Conservation (phyloP, 2,888 invertebrate genomes). For the Callyntrura guangdongensis region DNA sequence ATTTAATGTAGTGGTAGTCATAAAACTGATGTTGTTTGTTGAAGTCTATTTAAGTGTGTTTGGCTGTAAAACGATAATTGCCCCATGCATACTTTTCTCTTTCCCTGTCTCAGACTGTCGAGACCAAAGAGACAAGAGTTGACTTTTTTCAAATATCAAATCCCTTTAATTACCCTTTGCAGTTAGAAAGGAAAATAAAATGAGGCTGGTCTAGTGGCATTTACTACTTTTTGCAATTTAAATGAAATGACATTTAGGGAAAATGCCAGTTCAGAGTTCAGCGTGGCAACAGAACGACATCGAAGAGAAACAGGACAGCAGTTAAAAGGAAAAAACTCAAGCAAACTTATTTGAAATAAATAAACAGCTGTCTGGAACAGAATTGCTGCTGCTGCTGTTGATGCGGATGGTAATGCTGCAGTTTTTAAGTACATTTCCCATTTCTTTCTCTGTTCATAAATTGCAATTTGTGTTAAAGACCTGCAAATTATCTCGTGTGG, state of each 20-base stretch:
- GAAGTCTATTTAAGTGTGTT: not conserved
- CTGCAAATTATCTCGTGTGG: not conserved
- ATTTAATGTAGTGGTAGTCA: not conserved
- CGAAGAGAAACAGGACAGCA: not conserved
- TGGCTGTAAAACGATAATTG: constrained; percentile 24
- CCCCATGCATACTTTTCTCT: not conserved
- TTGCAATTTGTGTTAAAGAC: too few relatives aligned
- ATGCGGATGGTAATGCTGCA: not conserved
- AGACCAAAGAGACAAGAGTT: constrained; percentile 26
- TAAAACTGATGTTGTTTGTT: not conserved
- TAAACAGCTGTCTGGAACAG: not conserved
- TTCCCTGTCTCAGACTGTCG: not conserved
- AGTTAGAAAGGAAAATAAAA: not conserved
- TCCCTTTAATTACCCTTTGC: constrained; percentile 33
- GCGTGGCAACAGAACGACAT: not conserved
- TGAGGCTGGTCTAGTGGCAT: constrained; percentile 29
- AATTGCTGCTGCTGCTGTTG: not conserved
- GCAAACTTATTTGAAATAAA: not conserved
- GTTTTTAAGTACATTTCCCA: too few relatives aligned
- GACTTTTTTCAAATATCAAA: constrained; percentile 38
- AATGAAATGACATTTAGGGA: constrained; percentile 42
- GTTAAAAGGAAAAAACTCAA: not conserved
- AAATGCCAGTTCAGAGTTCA: constrained; percentile 24
- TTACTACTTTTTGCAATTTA: constrained; percentile 33
- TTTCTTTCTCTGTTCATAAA: too few relatives aligned